Percentiles rank a stretch among this genome's conserved stretches.
Conservation (phyloP, 1,140 invertebrate species). For the Brachionus paranguensis region DNA sequence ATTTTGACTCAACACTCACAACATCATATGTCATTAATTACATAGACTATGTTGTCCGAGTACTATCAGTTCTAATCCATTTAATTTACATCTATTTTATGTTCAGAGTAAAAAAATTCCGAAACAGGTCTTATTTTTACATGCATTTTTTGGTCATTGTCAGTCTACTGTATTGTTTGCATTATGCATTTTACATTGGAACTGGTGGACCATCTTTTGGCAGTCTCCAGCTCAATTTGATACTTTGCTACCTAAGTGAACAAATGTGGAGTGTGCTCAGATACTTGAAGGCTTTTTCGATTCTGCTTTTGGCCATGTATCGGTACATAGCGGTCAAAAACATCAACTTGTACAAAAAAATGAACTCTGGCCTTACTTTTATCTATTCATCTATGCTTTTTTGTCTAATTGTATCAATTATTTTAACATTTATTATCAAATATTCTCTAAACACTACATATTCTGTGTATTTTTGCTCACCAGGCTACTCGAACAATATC, state of each 20-base stretch:
- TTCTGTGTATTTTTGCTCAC: not conserved
- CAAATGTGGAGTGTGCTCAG: not conserved
- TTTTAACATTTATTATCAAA: not conserved
- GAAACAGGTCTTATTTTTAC: not conserved
- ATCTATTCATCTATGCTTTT: not conserved
- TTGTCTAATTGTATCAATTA: not conserved
- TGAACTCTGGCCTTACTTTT: not conserved
- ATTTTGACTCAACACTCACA: too few species aligned
- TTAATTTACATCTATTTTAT: not conserved
- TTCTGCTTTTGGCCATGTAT: slow-evolving; percentile 2
- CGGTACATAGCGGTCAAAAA: not conserved
- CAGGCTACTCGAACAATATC: not conserved
- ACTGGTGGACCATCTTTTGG: not conserved
- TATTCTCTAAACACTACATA: not conserved
- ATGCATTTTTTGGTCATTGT: not conserved
- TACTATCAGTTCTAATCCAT: not conserved
- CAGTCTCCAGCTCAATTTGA: not conserved
- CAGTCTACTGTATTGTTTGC: not conserved
- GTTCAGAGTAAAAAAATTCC: not conserved
- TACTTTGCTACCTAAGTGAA: not conserved
- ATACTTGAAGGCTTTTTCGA: not conserved
- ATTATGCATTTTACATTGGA: not conserved
- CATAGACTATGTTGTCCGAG: not conserved
- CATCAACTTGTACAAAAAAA: slow-evolving; percentile 10
- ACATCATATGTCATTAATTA: not conserved